These are phyloP conservation scores for Cherax destructor DNA, from an alignment of 1,140 invertebrate genomes.

Conservation along the genomic window DNA sequence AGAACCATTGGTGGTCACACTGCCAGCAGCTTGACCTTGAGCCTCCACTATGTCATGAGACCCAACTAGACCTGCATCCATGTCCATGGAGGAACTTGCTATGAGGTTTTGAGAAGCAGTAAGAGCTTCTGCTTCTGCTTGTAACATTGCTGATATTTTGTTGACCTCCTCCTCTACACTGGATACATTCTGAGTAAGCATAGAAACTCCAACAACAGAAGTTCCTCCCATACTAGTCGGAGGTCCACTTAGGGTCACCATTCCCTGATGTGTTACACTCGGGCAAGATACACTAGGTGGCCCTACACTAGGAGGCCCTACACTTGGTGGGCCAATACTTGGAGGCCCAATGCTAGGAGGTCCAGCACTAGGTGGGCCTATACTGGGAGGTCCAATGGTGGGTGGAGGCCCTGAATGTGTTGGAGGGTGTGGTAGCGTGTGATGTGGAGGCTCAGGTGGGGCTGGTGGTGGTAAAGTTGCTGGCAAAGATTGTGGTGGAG, in stretches of 20 bases:
- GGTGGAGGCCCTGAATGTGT: slow-evolving; percentile 61
- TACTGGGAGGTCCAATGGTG: slow-evolving; percentile 66
- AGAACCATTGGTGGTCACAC: slow-evolving; percentile 36
- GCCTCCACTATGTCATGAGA: slow-evolving; percentile 71
- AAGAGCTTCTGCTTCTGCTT: slow-evolving; percentile 69
- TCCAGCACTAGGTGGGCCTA: slow-evolving; percentile 68
- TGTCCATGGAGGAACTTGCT: slow-evolving; percentile 48
- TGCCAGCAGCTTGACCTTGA: slow-evolving; percentile 60
- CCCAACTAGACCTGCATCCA: slow-evolving; percentile 49
- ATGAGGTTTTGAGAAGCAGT: slow-evolving; percentile 66
- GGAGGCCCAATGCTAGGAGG: slow-evolving; percentile 70
- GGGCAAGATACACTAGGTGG: slow-evolving; percentile 64
- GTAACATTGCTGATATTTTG: slow-evolving; percentile 72
- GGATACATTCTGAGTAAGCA: slow-evolving; percentile 55
- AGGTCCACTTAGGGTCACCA: slow-evolving; percentile 46
- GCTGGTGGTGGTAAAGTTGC: slow-evolving; percentile 57
- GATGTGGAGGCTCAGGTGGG: slow-evolving; percentile 61
- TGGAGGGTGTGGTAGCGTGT: slow-evolving; percentile 45
- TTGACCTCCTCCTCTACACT: slow-evolving; percentile 72
- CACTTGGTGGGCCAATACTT: slow-evolving; percentile 62
- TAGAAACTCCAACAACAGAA: slow-evolving; percentile 51
- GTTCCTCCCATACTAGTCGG: slow-evolving; percentile 40
- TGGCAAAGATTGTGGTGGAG: slow-evolving; percentile 53
- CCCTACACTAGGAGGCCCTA: slow-evolving; percentile 62
- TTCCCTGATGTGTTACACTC: slow-evolving; percentile 55